Base-by-base conservation (phyloP, 2,113 vertebrate genomes). In the Oncorhynchus nerka region DNA sequence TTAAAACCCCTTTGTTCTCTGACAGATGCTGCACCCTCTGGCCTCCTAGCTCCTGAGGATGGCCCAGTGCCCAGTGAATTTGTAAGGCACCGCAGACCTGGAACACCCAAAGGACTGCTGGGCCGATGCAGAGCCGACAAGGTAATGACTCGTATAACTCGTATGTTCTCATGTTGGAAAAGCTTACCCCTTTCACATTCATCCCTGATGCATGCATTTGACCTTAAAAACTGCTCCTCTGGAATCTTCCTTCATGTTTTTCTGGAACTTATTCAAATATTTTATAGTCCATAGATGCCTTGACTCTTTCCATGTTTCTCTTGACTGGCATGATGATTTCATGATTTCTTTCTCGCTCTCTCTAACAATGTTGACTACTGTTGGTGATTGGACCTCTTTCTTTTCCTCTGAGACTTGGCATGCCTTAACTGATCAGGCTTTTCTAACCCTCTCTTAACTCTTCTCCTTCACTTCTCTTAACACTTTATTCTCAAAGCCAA, bases 81-180 rank as follows among this genome's bases (percentile, higher is more conserved):
- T 1, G 45, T 70, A 76, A 93, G 78, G 71, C 83, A 83, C 32
- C 91, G 91, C 1, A 79, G 90, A 28, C 75, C 59, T 0, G 82
- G 88, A 0, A 48, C 71, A 51, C 71, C 81, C 30, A 90, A 48
- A 82, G 84, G 84, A 61, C 19, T 62, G 1, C 84, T 57, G 32
- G 65, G 75, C 66, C 85, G 86, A 75, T 84, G 85, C 26, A 80
- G 83, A 84, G 55, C 74, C 16, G 74, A 89, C 68, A 94, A 93
- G 92, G 93, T 94, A 92, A 91, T 78, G 39, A 65, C 75, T 15
- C 9, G 45, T 24, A 65, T 9, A 20, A 72, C 16, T 55, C 22
- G n/a, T n/a, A n/a, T 76, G 67, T 78, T 57, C 55, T 57, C 6
- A 57, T 57, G 55, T 57, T 57, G 55, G 55, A 57, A 57, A 6